phyloP scores from a whole-genome alignment of 2,113 vertebrate genomes.

The Carlito syrichta region DNA sequence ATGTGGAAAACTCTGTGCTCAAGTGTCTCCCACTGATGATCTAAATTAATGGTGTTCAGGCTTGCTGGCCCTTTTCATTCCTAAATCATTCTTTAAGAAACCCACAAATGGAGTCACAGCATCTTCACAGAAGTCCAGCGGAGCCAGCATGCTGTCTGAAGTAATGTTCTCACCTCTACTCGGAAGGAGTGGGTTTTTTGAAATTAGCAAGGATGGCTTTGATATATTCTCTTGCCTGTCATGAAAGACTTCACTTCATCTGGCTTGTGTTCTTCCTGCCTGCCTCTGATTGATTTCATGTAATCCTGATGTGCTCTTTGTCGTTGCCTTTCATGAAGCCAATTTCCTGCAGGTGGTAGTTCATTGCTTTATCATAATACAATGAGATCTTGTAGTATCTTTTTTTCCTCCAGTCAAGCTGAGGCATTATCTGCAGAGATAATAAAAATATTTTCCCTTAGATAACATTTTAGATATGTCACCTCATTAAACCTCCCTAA shows the following conservation, averaged over 20 bases:
- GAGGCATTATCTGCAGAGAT: constrained; percentile 68
- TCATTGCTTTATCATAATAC: constrained; percentile 70
- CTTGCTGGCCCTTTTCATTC: constrained; percentile 36
- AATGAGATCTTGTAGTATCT: constrained; percentile 50
- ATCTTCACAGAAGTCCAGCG: constrained; percentile 67
- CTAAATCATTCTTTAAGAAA: constrained; percentile 69
- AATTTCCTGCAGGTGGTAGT: constrained; percentile 66
- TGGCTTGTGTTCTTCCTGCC: constrained; percentile 68
- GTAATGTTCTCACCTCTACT: constrained; percentile 58
- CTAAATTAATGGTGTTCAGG: constrained; percentile 30
- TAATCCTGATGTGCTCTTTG: constrained; percentile 68
- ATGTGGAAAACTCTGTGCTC: constrained; percentile 24
- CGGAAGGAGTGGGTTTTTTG: constrained; percentile 56
- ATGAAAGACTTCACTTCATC: constrained; percentile 67
- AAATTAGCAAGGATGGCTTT: constrained; percentile 73
- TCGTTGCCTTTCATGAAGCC: constrained; percentile 59
- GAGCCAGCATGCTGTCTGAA: constrained; percentile 63
- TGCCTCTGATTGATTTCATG: constrained; percentile 69
- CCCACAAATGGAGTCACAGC: constrained; percentile 49
- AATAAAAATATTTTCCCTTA: constrained; percentile 66
- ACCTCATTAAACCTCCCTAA: constrained; percentile 67
- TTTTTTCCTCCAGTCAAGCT: constrained; percentile 54
- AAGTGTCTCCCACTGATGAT: not conserved
- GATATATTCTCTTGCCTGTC: constrained; percentile 62
- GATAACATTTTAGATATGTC: constrained; percentile 71